Conservation (phyloP, 2,113 vertebrate species). For the Butastur rufipennis region DNA sequence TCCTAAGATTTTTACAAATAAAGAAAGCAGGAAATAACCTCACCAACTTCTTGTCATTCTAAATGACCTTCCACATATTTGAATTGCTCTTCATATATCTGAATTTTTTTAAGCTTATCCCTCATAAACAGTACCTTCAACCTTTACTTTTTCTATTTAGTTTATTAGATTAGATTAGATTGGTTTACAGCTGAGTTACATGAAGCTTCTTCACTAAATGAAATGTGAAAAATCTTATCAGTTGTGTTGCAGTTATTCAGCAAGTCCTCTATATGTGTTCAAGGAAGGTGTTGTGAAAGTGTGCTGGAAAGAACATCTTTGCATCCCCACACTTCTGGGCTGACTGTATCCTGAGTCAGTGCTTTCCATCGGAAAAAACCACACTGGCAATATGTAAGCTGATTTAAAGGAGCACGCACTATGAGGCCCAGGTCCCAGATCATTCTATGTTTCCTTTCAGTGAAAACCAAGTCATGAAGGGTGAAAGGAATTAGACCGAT, state of each 20-base stretch:
- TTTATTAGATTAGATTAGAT: neutral
- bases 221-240: neutral
- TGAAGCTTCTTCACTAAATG: neutral
- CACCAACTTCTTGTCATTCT: neutral
- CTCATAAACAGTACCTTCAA: neutral
- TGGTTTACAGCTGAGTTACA: neutral
- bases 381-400: neutral
- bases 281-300: neutral
- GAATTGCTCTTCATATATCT: neutral
- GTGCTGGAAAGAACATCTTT: neutral
- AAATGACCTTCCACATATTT: neutral
- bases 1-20: neutral
- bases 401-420: neutral
- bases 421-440: accelerated
- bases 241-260: neutral
- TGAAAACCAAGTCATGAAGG: neutral
- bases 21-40: neutral
- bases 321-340: neutral
- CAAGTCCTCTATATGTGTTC: neutral
- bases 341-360: neutral
- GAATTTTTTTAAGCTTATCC: neutral
- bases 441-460: neutral
- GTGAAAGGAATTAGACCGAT: neutral
- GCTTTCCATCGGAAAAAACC: neutral
- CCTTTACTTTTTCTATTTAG: neutral